Evolutionary conservation across 2,888 invertebrate genomes (phyloP).

Genomic region (Drosophila meridionalis): DNA sequence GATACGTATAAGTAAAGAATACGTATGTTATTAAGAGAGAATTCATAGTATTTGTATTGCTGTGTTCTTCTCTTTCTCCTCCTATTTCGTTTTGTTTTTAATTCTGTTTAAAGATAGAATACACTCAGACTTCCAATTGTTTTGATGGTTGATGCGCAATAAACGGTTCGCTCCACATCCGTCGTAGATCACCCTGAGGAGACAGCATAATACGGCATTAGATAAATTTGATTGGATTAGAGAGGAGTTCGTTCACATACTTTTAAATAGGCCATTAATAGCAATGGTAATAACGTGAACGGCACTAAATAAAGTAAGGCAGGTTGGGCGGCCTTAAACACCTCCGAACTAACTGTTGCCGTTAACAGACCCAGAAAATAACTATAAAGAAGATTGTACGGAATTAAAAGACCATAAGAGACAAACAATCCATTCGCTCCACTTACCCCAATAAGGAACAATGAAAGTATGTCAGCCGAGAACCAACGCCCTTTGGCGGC

Average conservation of each 20-base stretch:
- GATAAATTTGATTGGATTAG: not conserved
- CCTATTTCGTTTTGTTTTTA: conserved; percentile 36
- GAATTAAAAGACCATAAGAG: not conserved
- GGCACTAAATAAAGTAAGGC: conserved; percentile 98
- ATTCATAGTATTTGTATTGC: conserved; percentile 54
- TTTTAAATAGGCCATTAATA: conserved; percentile 99
- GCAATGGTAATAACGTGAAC: conserved; percentile 97
- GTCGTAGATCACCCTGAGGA: conserved; percentile 94
- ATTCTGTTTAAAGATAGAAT: conserved; percentile 63
- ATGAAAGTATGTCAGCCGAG: conserved; percentile 97
- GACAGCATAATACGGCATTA: conserved; percentile 54
- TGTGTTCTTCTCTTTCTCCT: conserved; percentile 28
- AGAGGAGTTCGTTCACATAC: conserved; percentile 85
- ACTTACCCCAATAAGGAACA: conserved; percentile 95
- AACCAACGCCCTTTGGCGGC: conserved; percentile 87
- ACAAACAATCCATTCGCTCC: not conserved
- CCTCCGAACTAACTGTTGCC: conserved; percentile 98
- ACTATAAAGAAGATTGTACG: conserved; percentile 46
- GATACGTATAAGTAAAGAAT: conserved; percentile 65
- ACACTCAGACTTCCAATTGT: conserved; percentile 91
- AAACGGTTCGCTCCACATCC: conserved; percentile 99
- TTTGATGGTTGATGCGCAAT: conserved; percentile 93
- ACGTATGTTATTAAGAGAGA: conserved; percentile 68
- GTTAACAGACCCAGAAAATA: conserved; percentile 98
- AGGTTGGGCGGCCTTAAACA: conserved; percentile 99